Conservation (phyloP, 2,797 vertebrate genomes). For the Mus spretus region DNA sequence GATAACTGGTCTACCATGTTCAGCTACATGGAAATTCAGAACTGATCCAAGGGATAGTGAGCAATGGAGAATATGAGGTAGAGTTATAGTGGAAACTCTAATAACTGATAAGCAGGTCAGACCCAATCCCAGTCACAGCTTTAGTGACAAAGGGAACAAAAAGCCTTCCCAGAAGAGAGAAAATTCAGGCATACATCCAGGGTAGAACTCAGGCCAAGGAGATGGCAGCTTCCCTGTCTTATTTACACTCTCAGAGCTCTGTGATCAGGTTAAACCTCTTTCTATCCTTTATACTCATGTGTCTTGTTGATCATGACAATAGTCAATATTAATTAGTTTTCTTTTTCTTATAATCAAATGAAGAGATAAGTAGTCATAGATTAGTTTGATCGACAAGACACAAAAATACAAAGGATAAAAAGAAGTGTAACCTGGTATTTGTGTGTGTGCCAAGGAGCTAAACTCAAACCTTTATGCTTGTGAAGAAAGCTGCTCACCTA, state of each 20-base stretch:
- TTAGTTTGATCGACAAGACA: not conserved
- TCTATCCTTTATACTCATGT: not conserved
- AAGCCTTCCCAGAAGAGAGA: not conserved
- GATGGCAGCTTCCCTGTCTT: not conserved
- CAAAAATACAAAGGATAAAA: not conserved
- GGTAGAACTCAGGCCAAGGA: not conserved
- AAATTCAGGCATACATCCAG: not conserved
- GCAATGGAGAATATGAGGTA: not conserved
- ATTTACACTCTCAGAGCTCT: not conserved
- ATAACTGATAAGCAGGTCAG: not conserved
- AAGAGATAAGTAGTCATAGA: not conserved
- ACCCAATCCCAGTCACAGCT: not conserved
- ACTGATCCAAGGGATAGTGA: not conserved
- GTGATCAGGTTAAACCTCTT: not conserved
- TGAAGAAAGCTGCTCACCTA: not conserved
- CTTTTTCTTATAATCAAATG: constrained; percentile 19
- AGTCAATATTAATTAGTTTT: not conserved
- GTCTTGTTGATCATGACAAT: not conserved
- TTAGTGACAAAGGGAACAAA: not conserved
- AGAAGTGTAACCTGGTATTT: not conserved
- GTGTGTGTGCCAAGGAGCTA: not conserved
- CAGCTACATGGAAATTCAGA: not conserved
- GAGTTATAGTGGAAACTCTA: not conserved
- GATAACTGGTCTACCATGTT: not conserved
- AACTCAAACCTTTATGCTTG: not conserved